Conservation (phyloP, 2,888 invertebrate species). For the Sturmia bella region DNA sequence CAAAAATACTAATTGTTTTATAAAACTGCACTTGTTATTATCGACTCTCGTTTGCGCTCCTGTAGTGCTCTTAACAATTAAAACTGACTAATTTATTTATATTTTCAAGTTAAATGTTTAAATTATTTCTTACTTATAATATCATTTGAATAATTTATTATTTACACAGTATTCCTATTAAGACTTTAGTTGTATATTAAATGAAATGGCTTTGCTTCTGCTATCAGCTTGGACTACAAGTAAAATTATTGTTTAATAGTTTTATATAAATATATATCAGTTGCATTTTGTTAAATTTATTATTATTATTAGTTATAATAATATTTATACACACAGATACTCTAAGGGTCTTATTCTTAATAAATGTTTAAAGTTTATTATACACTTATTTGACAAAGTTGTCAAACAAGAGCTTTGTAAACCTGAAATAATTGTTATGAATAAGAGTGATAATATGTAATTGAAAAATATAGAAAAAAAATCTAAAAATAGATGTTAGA, state of each 20-base stretch:
- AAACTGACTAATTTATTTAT: slow-evolving; percentile 21
- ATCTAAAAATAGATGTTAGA: too few relatives aligned
- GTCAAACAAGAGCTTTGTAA: too few relatives aligned
- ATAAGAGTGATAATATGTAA: slow-evolving; percentile 47
- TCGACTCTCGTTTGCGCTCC: neutral
- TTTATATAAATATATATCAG: slow-evolving; percentile 21
- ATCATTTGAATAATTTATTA: slow-evolving; percentile 1
- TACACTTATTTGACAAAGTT: too few relatives aligned
- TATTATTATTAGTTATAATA: slow-evolving; percentile 33
- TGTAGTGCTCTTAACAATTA: neutral
- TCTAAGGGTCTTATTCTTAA: too few relatives aligned
- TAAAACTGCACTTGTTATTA: slow-evolving; percentile 57
- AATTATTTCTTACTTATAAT: neutral
- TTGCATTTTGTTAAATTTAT: slow-evolving; percentile 44
- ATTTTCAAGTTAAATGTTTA: slow-evolving; percentile 35
- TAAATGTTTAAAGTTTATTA: too few relatives aligned
- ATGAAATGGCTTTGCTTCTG: slow-evolving; percentile 5
- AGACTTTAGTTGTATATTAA: slow-evolving; percentile 31
- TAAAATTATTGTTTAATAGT: slow-evolving; percentile 8
- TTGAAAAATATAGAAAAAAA: slow-evolving; percentile 18
- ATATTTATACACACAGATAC: neutral
- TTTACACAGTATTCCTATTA: slow-evolving; percentile 59
- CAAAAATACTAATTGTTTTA: slow-evolving; percentile 4
- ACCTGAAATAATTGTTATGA: too few relatives aligned
- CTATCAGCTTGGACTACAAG: slow-evolving; percentile 19